Base-by-base conservation (phyloP, 2,888 invertebrate species). In the Automeris io region DNA sequence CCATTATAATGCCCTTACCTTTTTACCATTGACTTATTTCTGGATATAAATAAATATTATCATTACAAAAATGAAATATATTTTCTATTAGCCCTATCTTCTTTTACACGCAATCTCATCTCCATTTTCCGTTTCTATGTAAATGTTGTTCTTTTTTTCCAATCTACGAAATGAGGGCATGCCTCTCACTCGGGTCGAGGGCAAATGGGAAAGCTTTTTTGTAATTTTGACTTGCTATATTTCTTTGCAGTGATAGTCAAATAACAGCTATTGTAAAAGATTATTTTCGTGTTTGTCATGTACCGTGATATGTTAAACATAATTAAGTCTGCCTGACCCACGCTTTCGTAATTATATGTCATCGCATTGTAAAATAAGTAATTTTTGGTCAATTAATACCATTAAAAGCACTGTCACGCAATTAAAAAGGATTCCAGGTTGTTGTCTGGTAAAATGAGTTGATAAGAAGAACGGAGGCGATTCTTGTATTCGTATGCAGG, bases 401-500 rank as follows among this genome's bases (percentile, higher is more conserved):
- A 64, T 57, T 53, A 67, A 70, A 73, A 70, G 76, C 70, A 66
- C 63, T 72, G 71, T 76, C 69, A 63, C 65, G 67, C 63, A 60
- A 64, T 60, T 73, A 73, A 75, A 65, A 68, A 71, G 70, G 70
- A 64, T 62, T 63, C 70, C 61, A 61, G 71, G 70, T 66, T 66
- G 67, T 70, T 70, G 70, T 65, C 63, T 60, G 62, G 66, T 69
- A 63, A 69, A 69, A 75, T 73, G 72, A 68, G 68, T 72, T 70
- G 75, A 70, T 77, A 77, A 79, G 78, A 71, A 70, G 70, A 70
- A 62, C 69, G 65, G 70, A 75, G 76, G 72, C 72, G 76, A 72
- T 75, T 80, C 74, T 72, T 62, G 78, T 77, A 76, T 82, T 82
- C 79, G 85, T 81, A 85, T 86, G 85, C 86, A 81, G 79, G 77